Evolutionary conservation across 2,888 invertebrate species (phyloP), one percentile per base, ranked within the genome.

Genomic region (Eumerus sabulonum): DNA sequence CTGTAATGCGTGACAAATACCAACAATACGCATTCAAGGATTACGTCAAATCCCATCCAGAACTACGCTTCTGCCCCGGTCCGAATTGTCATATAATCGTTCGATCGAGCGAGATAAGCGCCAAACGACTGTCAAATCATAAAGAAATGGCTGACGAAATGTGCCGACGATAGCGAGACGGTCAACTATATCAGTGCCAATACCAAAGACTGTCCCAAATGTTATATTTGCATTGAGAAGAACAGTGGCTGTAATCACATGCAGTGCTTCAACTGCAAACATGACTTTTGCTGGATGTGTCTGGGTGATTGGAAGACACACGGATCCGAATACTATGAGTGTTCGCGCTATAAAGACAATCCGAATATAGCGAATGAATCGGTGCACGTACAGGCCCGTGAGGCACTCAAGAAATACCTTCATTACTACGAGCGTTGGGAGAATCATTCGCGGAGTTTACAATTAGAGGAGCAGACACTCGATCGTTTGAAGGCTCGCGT

Each of bases 251-350:
- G 99, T 89, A 99, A 99, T 90, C 99, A 99, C 88, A 99, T 99
- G 98, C 98, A 98, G 89, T 99, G 98, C 90, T 97, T 95, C 85
- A 94, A 95, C 83, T 99, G 99, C 89, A 96, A 98, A 89, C 95
- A 97, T 89, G 99, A 99, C 89, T 99, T 99, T 89, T 99, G 99
- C 90, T 99, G 99, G 99, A 99, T 99, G 93, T 99, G 99, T 88
- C 91, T 99, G 81, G 98, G 98, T 66, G 98, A 99, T 89, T 99
- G 99, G 99, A 98, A 97, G 90, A 92, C 95, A 50, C 99, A 99
- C 89, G 99, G 99, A 13, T 98, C 98, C 11, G 99, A 99, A 89
- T 99, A 99, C 90, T 99, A 99, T 88, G 99, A 99, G 89, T 99
- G 99, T 90, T 98, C 98, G 68, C 92, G 98, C 72, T 99, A 99